These are phyloP conservation scores for Oncorhynchus nerka DNA, from an alignment of 2,113 vertebrate species.

Conservation along the genomic window DNA sequence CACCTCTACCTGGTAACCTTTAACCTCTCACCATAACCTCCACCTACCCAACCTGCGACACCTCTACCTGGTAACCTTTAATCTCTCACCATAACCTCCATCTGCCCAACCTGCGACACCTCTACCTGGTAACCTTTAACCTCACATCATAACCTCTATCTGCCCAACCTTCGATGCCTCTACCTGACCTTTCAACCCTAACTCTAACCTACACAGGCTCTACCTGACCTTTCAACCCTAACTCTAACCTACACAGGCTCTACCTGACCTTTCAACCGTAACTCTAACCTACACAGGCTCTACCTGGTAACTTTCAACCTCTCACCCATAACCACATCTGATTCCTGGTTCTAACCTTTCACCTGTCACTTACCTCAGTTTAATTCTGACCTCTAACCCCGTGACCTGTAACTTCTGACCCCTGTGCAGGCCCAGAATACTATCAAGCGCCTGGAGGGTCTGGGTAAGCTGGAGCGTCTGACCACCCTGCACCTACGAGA, in stretches of 20 bases:
- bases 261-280: conserved; percentile 38
- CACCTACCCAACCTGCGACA: conserved; percentile 77
- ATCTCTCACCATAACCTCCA: neutral
- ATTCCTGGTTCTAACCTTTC: neutral
- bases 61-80: conserved; percentile 78
- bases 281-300: conserved; percentile 73
- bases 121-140: too few relatives aligned
- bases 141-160: conserved; percentile 47
- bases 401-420: neutral
- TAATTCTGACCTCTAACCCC: neutral
- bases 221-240: conserved; percentile 56
- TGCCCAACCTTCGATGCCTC: conserved; percentile 76
- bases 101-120: too few relatives aligned
- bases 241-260: neutral
- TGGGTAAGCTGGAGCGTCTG: conserved; percentile 77
- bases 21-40: too few relatives aligned
- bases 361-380: conserved; percentile 43
- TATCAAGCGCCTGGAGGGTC: conserved; percentile 79
- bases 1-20: too few relatives aligned
- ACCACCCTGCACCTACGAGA: conserved; percentile 86
- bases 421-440: conserved; percentile 81
- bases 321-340: conserved; percentile 39
- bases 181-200: conserved; percentile 45
- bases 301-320: conserved; percentile 79
- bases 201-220: conserved; percentile 61